phyloP scores from a whole-genome alignment of 2,888 invertebrate species.

The Belgica antarctica region DNA sequence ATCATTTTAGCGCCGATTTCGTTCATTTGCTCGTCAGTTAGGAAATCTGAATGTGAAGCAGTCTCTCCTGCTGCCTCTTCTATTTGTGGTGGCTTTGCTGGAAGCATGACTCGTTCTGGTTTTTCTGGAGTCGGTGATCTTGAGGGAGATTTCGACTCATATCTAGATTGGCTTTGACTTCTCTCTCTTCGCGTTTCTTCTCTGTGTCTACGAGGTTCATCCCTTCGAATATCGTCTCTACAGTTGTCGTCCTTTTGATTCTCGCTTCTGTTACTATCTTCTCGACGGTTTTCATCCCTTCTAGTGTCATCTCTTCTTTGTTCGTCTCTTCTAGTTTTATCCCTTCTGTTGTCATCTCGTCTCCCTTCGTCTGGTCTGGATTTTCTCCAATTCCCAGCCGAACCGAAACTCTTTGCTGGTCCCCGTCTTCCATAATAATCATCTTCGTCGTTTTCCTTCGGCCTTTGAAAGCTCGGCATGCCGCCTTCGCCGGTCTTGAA shows the following conservation, averaged over 20 bases:
- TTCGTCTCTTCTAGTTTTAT: too few relatives aligned
- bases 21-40: slow-evolving; percentile 84
- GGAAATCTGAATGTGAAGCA: slow-evolving; percentile 50
- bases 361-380: slow-evolving; percentile 20
- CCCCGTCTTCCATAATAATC: slow-evolving; percentile 42
- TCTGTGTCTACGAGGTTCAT: too few relatives aligned
- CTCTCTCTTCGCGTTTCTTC: background rate
- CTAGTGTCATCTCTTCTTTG: too few relatives aligned
- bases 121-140: slow-evolving; percentile 4
- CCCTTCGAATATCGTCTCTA: too few relatives aligned
- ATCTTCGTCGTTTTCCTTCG: slow-evolving; percentile 52
- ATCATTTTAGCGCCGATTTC: slow-evolving; percentile 84
- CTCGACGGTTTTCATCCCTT: too few relatives aligned
- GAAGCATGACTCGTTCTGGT: background rate
- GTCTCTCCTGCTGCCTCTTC: background rate
- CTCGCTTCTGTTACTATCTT: too few relatives aligned
- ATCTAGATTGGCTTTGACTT: background rate
- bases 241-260: too few relatives aligned
- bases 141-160: background rate
- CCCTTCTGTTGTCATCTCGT: too few relatives aligned
- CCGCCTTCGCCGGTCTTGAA: slow-evolving; percentile 90
- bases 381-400: slow-evolving; percentile 47
- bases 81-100: background rate
- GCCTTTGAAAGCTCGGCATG: slow-evolving; percentile 61
- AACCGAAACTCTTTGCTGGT: slow-evolving; percentile 23